These are phyloP conservation scores for Formica selysi DNA, from an alignment of 1,140 invertebrate genomes.

Conservation along the genomic window DNA sequence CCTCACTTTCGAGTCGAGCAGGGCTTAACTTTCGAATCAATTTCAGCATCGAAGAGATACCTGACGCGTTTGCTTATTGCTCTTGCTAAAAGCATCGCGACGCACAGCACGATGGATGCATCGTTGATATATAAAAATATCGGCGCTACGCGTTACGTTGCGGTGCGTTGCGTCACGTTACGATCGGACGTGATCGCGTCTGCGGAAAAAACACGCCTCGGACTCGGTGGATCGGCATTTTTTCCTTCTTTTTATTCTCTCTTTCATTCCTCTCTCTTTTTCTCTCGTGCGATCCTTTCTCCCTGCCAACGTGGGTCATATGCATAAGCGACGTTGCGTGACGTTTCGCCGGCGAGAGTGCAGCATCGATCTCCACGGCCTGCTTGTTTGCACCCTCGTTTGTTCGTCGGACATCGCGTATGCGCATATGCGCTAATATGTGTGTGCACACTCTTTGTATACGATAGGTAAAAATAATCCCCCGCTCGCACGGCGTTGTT, in stretches of 20 bases:
- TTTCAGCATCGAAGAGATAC: constrained; percentile 45
- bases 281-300: constrained; percentile 65
- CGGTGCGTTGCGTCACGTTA: not conserved
- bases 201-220: constrained; percentile 38
- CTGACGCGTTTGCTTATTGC: constrained; percentile 56
- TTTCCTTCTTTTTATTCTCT: constrained; percentile 20
- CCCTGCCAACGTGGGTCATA: constrained; percentile 48
- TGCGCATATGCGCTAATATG: constrained; percentile 44
- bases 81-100: constrained; percentile 17
- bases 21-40: constrained; percentile 65
- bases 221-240: constrained; percentile 16
- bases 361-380: constrained; percentile 57
- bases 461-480: constrained; percentile 68
- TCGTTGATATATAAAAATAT: constrained; percentile 37
- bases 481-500: constrained; percentile 31
- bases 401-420: constrained; percentile 54
- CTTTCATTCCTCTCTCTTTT: not conserved
- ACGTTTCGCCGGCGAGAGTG: constrained; percentile 54
- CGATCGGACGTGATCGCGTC: constrained; percentile 18
- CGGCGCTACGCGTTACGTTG: not conserved
- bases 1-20: not conserved
- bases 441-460: constrained; percentile 48
- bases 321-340: constrained; percentile 65
- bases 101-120: not conserved
- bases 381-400: constrained; percentile 63